Evolutionary conservation across 1,140 invertebrate genomes (phyloP).

Genomic region (Drosophila teissieri): DNA sequence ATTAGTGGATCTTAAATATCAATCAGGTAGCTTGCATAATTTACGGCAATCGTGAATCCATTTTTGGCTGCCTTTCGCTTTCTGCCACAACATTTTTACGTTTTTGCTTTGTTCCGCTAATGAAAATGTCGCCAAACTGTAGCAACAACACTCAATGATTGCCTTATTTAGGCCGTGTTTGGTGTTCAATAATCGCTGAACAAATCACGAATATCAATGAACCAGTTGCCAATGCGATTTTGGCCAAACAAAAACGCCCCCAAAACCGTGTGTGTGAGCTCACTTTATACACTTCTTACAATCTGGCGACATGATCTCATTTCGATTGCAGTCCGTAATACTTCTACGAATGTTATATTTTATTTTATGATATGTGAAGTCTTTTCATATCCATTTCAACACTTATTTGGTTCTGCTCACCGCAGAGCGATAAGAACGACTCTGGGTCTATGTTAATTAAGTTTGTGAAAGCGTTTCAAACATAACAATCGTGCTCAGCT

Average conservation of each 20-base stretch:
- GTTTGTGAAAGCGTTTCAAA: constrained; percentile 55
- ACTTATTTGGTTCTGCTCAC: constrained; percentile 35
- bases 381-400: constrained; percentile 25
- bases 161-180: constrained; percentile 66
- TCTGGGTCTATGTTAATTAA: constrained; percentile 41
- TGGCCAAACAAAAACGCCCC: constrained; percentile 42
- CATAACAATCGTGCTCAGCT: constrained; percentile 38
- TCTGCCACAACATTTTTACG: constrained; percentile 38
- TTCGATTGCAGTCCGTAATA: constrained; percentile 25
- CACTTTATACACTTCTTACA: constrained; percentile 17
- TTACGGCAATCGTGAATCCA: constrained; percentile 33
- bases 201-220: constrained; percentile 53
- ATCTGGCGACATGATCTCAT: constrained; percentile 43
- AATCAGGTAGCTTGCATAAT: constrained; percentile 72
- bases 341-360: constrained; percentile 27
- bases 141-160: constrained; percentile 46
- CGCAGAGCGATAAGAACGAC: constrained; percentile 18
- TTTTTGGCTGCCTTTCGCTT: constrained; percentile 65
- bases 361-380: constrained; percentile 25
- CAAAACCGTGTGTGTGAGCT: constrained; percentile 22
- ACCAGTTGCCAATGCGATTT: constrained; percentile 39
- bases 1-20: constrained; percentile 71
- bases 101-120: constrained; percentile 52
- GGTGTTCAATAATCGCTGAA: constrained; percentile 47
- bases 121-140: constrained; percentile 74